Percentiles rank a stretch among this genome's conserved stretches.
Evolutionary conservation across 2,888 invertebrate species (phyloP).

Genomic region (Tenthredo amoena): DNA sequence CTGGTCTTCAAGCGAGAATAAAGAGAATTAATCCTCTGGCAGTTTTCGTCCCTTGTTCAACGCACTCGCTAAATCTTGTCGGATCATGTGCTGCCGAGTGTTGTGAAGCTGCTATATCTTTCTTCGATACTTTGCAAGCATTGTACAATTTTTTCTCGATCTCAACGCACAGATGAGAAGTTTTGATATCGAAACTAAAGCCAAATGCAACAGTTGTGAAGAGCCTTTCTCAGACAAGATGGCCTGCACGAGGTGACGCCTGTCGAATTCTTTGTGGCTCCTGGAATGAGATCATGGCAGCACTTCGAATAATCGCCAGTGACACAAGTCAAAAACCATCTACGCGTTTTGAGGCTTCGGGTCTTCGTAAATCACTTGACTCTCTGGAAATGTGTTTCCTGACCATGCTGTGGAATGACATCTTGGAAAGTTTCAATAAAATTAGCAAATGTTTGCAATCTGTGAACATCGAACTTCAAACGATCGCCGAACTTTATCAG

Average conservation of each 20-base stretch:
- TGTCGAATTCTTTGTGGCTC: slow-evolving; percentile 36
- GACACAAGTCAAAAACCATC: slow-evolving; percentile 38
- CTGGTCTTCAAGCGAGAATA: slow-evolving; percentile 56
- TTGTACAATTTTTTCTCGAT: slow-evolving; percentile 56
- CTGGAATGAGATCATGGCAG: slow-evolving; percentile 43
- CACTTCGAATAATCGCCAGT: slow-evolving; percentile 43
- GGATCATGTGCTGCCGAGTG: slow-evolving; percentile 57
- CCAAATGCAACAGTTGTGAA: slow-evolving; percentile 26
- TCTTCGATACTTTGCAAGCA: slow-evolving; percentile 56
- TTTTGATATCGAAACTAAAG: slow-evolving; percentile 19
- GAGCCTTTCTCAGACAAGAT: slow-evolving; percentile 45
- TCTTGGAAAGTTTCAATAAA: slow-evolving; percentile 53
- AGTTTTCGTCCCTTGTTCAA: slow-evolving; percentile 58
- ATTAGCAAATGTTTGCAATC: slow-evolving; percentile 55
- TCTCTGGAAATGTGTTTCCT: slow-evolving; percentile 55
- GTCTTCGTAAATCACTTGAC: slow-evolving; percentile 41
- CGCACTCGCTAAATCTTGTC: slow-evolving; percentile 59
- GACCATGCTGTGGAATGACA: slow-evolving; percentile 53
- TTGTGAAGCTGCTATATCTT: slow-evolving; percentile 54
- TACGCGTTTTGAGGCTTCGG: slow-evolving; percentile 47
- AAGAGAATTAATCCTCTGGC: slow-evolving; percentile 53
- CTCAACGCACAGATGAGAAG: slow-evolving; percentile 55
- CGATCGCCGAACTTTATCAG: slow-evolving; percentile 42
- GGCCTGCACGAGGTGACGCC: slow-evolving; percentile 45
- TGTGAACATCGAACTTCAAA: slow-evolving; percentile 41